A percentile compares a stretch with the other conserved stretches of the same genome.
Conservation (phyloP, 92 coral and sea anemone genomes). For the Palythoa grandis region DNA sequence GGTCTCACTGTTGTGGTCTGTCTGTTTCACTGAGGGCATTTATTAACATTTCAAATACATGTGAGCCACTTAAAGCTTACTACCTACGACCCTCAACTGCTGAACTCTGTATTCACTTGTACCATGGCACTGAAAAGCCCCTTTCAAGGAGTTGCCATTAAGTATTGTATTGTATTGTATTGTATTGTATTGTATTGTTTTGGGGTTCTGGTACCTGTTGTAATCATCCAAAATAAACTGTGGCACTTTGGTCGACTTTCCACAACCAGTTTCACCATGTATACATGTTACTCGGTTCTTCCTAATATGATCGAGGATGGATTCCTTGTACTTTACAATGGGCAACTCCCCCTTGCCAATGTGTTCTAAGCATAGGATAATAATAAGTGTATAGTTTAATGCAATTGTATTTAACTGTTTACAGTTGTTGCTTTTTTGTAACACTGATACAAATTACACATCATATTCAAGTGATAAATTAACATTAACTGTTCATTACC, state of each 20-base stretch:
- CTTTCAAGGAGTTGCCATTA: too few species aligned
- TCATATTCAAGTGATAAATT: too few species aligned
- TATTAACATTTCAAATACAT: too few species aligned
- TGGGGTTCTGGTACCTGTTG: constrained; percentile 7
- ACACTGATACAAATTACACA: too few species aligned
- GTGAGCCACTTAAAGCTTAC: too few species aligned
- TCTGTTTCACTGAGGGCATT: too few species aligned
- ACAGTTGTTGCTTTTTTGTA: too few species aligned
- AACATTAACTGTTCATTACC: too few species aligned
- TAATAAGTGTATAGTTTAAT: not conserved
- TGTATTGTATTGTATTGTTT: not conserved
- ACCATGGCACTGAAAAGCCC: too few species aligned
- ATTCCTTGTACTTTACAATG: constrained; percentile 13
- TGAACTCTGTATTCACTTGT: too few species aligned
- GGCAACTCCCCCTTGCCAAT: constrained; percentile 15
- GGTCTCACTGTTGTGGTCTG: too few species aligned
- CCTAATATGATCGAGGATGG: constrained; percentile 28
- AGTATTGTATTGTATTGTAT: not conserved
- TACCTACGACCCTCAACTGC: too few species aligned
- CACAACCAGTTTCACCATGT: constrained; percentile 42
- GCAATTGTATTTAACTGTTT: not conserved
- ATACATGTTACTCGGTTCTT: constrained; percentile 31
- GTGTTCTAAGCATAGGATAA: not conserved
- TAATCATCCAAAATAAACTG: constrained; percentile 40
- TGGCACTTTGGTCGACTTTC: constrained; percentile 41